Conservation (phyloP, 2,113 vertebrate genomes). For the Carettochelys insculpta region DNA sequence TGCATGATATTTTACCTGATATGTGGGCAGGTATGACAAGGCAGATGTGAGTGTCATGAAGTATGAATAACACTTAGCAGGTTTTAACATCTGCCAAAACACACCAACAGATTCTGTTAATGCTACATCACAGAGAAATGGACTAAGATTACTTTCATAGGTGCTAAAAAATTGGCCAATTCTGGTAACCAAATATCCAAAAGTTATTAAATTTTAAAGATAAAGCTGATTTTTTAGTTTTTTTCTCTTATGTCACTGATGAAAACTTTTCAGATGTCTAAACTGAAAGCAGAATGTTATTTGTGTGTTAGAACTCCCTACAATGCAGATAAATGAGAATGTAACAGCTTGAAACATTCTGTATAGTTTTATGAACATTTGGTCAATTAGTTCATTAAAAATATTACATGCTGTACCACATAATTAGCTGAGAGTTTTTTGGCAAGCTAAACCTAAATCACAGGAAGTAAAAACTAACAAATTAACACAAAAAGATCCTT, state of each 20-base stretch:
- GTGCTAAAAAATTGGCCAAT: not conserved
- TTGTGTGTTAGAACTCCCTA: constrained; percentile 6
- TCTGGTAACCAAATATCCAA: not conserved
- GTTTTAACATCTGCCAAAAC: not conserved
- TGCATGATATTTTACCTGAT: not conserved
- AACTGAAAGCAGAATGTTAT: not conserved
- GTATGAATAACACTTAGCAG: not conserved
- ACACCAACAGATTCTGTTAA: not conserved
- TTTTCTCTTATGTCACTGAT: not conserved
- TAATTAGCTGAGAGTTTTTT: not conserved
- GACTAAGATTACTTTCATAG: not conserved
- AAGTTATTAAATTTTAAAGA: not conserved
- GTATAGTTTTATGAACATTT: constrained; percentile 29
- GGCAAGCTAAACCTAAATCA: constrained; percentile 6
- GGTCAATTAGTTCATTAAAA: constrained; percentile 1
- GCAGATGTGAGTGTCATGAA: not conserved
- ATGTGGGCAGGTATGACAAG: not conserved
- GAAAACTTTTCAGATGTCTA: not conserved
- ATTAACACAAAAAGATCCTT: constrained; percentile 10
- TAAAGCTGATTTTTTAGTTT: not conserved
- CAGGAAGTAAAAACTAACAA: constrained; percentile 17
- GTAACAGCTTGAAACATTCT: constrained; percentile 33
- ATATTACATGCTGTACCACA: not conserved
- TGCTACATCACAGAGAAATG: not conserved
- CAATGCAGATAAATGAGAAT: not conserved